Percentiles rank a stretch among this genome's conserved stretches.
phyloP scores from a whole-genome alignment of 2,888 invertebrate species.

The Beris morrisii region DNA sequence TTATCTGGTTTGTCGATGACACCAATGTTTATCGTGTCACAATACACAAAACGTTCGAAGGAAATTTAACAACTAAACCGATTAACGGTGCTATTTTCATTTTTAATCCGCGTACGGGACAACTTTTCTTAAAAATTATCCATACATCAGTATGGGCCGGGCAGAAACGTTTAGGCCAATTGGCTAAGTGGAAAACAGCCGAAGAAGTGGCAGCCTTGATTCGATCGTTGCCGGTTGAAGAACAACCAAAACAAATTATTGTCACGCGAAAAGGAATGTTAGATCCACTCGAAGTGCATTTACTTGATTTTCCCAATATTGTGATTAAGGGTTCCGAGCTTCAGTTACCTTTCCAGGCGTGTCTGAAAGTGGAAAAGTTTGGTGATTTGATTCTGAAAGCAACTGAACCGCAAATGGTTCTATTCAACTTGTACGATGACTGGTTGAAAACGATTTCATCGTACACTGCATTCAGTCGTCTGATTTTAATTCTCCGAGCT shows the following conservation, averaged over 20 bases:
- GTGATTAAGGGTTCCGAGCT: slow-evolving; percentile 99
- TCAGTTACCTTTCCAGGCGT: slow-evolving; percentile 98
- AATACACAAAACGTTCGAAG: slow-evolving; percentile 99
- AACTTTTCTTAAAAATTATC: slow-evolving; percentile 98
- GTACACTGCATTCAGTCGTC: slow-evolving; percentile 96
- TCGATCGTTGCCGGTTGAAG: slow-evolving; percentile 97
- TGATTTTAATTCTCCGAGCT: slow-evolving; percentile 94
- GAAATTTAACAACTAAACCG: slow-evolving; percentile 94
- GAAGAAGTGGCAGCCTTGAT: slow-evolving; percentile 99
- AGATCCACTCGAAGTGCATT: slow-evolving; percentile 98
- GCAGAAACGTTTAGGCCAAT: slow-evolving; percentile 97
- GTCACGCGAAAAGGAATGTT: slow-evolving; percentile 99
- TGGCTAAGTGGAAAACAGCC: slow-evolving; percentile 99
- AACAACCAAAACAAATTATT: slow-evolving; percentile 99
- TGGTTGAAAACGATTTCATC: slow-evolving; percentile 99
- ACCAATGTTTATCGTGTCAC: slow-evolving; percentile 99
- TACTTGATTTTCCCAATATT: slow-evolving; percentile 99
- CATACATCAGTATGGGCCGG: slow-evolving; percentile 99
- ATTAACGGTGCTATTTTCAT: slow-evolving; percentile 99
- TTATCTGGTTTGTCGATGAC: slow-evolving; percentile 99
- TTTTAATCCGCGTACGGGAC: slow-evolving; percentile 98
- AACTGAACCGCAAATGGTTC: slow-evolving; percentile 99
- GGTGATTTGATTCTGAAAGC: slow-evolving; percentile 98
- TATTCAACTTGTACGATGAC: slow-evolving; percentile 99
- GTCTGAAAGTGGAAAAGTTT: slow-evolving; percentile 98